Evolutionary conservation across 1,140 invertebrate genomes (phyloP), one percentile per base, ranked within the genome.

Genomic region (Heliconius congener): DNA sequence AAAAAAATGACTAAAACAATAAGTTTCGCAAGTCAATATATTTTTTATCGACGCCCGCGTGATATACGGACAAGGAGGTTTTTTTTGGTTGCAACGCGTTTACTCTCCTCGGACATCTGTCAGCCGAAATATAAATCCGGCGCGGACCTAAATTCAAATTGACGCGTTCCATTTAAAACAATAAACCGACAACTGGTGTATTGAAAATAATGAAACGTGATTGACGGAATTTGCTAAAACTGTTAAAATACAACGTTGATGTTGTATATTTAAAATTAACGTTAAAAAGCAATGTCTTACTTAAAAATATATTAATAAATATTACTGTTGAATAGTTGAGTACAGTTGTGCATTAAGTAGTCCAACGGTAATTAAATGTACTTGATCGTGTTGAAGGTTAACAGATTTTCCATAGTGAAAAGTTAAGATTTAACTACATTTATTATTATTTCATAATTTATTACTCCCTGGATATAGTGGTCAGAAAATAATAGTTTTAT

Each of bases 151-250:
- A 91, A 94, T 94, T 92, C 85, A 93, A 90, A 93, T 88, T 93
- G 92, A 94, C 92, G 90, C 88, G 91, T 91, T 89, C 88, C 87
- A 91, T 91, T 93, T 90, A 92, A 91, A 93, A 92, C 90, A 93
- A 91, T 90, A 89, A 94, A 84, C 81, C 83, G 78, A n/a, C 76
- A 70, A 77, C 81, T 81, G 81, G 80, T 84, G 83, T 92, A 93
- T 94, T 93, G 87, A 88, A 89, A 90, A 90, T 90, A 91, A 93
- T 92, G 87, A 86, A 90, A 91, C 85, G 79, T 88, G 90, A 92
- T 94, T 91, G 90, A 91, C 84, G 82, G 76, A 80, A 81, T 82
- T 82, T 81, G 82, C 80, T 79, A 75, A 80, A 83, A 83, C 46
- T 50, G 46, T 42, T 72, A 3, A 42, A 72, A 46, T 60, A 23